Conservation (phyloP, 2,797 vertebrate genomes). For the Helicolenus hilgendorfi region DNA sequence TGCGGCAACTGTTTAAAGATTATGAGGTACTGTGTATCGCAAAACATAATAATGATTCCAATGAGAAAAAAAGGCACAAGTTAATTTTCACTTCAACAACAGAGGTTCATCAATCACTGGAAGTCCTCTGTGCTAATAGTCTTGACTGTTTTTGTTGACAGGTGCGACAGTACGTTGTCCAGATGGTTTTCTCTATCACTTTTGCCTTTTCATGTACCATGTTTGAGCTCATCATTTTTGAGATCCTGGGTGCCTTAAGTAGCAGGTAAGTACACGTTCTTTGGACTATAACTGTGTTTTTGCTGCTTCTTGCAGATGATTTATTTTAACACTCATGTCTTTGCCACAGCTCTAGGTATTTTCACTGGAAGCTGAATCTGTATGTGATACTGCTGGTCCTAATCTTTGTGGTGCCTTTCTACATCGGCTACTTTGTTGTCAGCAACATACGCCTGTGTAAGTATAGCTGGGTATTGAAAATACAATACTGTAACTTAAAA, state of each 20-base stretch:
- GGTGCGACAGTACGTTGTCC: conserved; percentile 98
- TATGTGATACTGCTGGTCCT: conserved; percentile 97
- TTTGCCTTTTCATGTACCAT: conserved; percentile 99
- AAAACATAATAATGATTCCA: not conserved
- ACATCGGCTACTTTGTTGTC: conserved; percentile 98
- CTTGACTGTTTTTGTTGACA: conserved; percentile 63
- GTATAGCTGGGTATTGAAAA: conserved; percentile 68
- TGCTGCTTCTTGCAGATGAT: not conserved
- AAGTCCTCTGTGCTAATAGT: not conserved
- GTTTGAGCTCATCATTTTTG: conserved; percentile 99
- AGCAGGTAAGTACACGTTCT: conserved; percentile 91
- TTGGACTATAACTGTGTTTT: not conserved
- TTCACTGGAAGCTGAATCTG: conserved; percentile 99
- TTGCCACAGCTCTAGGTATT: conserved; percentile 95
- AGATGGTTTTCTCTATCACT: conserved; percentile 98
- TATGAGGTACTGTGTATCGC: conserved; percentile 92
- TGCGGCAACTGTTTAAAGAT: conserved; percentile 98
- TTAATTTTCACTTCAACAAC: not conserved
- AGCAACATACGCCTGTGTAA: conserved; percentile 98
- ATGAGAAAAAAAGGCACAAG: not conserved
- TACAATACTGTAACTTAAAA: not conserved
- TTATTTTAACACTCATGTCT: not conserved
- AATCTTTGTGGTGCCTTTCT: conserved; percentile 99
- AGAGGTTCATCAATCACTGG: not conserved
- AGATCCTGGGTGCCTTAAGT: conserved; percentile 97